Conservation (phyloP, 2,113 vertebrate genomes). For the Pollachius pollachius region DNA sequence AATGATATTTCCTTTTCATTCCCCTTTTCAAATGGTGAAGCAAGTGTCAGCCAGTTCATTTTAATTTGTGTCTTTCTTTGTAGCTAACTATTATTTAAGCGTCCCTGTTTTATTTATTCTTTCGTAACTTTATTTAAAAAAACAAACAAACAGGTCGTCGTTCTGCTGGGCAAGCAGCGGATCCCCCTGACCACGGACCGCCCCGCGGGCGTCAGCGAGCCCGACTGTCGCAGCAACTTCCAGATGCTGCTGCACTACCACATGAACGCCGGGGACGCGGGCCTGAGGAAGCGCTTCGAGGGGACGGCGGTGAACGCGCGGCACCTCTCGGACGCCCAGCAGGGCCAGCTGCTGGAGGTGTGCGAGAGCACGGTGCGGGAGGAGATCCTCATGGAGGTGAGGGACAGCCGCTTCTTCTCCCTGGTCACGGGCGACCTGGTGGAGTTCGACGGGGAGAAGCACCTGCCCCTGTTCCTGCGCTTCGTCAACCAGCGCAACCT, state of each 20-base stretch:
- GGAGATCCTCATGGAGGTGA: constrained; percentile 86
- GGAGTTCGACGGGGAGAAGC: constrained; percentile 77
- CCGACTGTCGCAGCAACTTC: constrained; percentile 81
- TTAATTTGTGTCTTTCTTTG: no score
- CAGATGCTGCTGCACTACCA: constrained; percentile 84
- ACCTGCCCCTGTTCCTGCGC: constrained; percentile 83
- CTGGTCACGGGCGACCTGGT: constrained; percentile 84
- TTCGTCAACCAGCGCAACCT: constrained; percentile 85
- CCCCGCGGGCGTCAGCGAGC: constrained; percentile 55
- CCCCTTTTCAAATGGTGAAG: no score
- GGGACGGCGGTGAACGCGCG: constrained; percentile 83
- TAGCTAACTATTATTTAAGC: no score
- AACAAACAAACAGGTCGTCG: constrained; percentile 87
- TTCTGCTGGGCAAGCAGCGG: constrained; percentile 86
- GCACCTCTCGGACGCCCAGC: constrained; percentile 79
- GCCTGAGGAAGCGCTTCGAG: constrained; percentile 84
- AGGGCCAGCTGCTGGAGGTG: constrained; percentile 85
- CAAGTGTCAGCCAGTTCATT: no score
- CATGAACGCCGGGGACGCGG: constrained; percentile 86
- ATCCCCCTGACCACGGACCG: constrained; percentile 78
- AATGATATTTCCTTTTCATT: no score
- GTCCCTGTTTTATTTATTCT: constrained; percentile 44
- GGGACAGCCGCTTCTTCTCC: constrained; percentile 88
- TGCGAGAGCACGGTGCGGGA: constrained; percentile 87
- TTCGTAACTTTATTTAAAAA: no score